Conservation (phyloP, 2,113 vertebrate genomes). For the Grantiella picta region DNA sequence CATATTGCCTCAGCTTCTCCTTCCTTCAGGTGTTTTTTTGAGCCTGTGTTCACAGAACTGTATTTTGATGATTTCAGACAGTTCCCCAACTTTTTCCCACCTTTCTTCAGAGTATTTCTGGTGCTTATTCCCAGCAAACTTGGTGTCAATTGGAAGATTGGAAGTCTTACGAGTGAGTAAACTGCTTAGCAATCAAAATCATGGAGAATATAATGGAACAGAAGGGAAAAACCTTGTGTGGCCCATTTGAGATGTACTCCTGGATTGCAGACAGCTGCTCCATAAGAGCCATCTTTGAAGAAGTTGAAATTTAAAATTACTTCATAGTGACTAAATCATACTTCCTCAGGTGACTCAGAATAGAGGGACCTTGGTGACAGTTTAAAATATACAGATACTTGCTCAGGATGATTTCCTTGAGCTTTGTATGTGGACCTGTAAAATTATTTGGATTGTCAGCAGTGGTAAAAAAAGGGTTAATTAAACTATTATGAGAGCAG, state of each 20-base stretch:
- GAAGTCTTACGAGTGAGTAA: background rate
- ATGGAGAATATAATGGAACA: background rate
- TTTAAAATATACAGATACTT: background rate
- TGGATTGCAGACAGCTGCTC: background rate
- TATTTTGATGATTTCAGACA: background rate
- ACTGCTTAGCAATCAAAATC: background rate
- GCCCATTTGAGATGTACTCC: background rate
- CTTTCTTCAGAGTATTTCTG: background rate
- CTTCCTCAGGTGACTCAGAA: background rate
- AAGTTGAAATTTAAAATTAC: background rate
- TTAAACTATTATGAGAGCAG: background rate
- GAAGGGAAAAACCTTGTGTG: background rate
- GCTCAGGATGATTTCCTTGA: background rate
- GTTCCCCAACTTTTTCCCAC: background rate
- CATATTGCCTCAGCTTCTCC: background rate
- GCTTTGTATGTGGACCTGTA: background rate
- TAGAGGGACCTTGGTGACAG: background rate
- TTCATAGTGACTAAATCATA: background rate
- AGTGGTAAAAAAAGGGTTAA: background rate
- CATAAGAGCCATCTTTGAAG: background rate
- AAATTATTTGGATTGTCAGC: background rate
- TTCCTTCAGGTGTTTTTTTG: background rate
- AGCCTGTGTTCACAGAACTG: background rate
- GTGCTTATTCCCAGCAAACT: background rate
- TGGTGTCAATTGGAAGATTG: background rate